phyloP scores from a whole-genome alignment of 1,140 invertebrate species.

The Microplitis demolitor region DNA sequence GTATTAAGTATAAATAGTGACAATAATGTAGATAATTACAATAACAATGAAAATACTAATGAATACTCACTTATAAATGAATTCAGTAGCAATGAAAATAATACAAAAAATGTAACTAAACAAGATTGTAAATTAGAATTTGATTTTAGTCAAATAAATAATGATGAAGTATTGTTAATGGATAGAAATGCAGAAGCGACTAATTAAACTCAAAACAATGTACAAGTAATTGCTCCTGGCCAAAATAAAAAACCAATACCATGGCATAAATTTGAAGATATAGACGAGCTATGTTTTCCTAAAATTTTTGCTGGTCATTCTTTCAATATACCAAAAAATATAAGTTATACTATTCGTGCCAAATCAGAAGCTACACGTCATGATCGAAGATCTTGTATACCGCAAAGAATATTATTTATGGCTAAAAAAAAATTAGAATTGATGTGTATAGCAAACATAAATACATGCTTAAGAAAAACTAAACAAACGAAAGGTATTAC shows the following conservation, averaged over 20 bases:
- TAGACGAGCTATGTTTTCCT: conserved; percentile 32
- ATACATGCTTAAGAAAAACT: conserved; percentile 19
- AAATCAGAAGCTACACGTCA: conserved; percentile 59
- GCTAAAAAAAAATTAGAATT: conserved; percentile 18
- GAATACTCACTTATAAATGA: neutral
- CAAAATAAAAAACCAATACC: conserved; percentile 25
- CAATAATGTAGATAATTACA: neutral
- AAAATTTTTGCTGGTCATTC: conserved; percentile 16
- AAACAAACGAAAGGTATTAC: neutral
- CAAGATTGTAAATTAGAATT: neutral
- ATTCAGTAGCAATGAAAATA: neutral
- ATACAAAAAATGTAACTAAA: neutral
- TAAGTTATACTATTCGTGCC: conserved; percentile 14
- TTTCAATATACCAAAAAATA: conserved; percentile 6
- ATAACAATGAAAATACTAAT: neutral
- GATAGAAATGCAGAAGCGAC: conserved; percentile 20
- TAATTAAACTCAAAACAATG: neutral
- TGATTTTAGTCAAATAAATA: neutral
- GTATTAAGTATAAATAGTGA: neutral
- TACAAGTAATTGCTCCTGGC: conserved; percentile 20
- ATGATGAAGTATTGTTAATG: conserved; percentile 27
- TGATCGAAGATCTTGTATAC: conserved; percentile 51
- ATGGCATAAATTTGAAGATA: conserved; percentile 26
- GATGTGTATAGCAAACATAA: conserved; percentile 19
- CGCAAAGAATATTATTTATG: conserved; percentile 37